Percentiles rank a stretch among this genome's conserved stretches.
Evolutionary conservation across 2,113 vertebrate species (phyloP).

Genomic region (Syngnathus scovelli): DNA sequence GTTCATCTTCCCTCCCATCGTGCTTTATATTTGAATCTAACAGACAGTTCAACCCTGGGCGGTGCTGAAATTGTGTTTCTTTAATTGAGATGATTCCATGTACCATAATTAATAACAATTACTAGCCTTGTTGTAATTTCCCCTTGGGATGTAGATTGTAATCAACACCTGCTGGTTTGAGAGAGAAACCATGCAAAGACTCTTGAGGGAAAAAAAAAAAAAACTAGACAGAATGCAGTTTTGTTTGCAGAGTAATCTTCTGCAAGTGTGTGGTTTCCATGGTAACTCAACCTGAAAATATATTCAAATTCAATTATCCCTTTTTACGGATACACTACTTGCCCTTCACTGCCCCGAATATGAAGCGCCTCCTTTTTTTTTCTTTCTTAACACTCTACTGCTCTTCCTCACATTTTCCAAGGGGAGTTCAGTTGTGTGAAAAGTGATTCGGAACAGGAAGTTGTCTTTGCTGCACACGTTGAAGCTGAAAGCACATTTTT

Average conservation of each 20-base stretch:
- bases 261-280: constrained; percentile 48
- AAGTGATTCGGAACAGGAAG: constrained; percentile 24
- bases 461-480: constrained; percentile 21
- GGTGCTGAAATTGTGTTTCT: not conserved
- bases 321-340: constrained; percentile 21
- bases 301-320: constrained; percentile 45
- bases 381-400: not conserved
- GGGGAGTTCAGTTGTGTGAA: not conserved
- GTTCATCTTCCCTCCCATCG: not conserved
- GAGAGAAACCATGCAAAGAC: constrained; percentile 11
- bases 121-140: constrained; percentile 25
- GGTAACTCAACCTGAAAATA: constrained; percentile 51
- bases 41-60: constrained; percentile 2
- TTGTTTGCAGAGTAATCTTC: constrained; percentile 10
- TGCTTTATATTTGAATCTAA: not conserved
- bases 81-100: constrained; percentile 51
- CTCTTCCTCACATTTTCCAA: constrained; percentile 2
- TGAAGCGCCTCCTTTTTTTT: constrained; percentile 18
- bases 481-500: constrained; percentile 23
- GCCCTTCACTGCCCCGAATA: constrained; percentile 29
- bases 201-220: not conserved
- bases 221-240: not conserved
- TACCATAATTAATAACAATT: constrained; percentile 54
- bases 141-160: constrained; percentile 13
- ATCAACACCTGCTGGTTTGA: constrained; percentile 16